A percentile compares a stretch with the other conserved stretches of the same genome.
Evolutionary conservation across 2,797 vertebrate species (phyloP).

Genomic region (Poecilia gillii): DNA sequence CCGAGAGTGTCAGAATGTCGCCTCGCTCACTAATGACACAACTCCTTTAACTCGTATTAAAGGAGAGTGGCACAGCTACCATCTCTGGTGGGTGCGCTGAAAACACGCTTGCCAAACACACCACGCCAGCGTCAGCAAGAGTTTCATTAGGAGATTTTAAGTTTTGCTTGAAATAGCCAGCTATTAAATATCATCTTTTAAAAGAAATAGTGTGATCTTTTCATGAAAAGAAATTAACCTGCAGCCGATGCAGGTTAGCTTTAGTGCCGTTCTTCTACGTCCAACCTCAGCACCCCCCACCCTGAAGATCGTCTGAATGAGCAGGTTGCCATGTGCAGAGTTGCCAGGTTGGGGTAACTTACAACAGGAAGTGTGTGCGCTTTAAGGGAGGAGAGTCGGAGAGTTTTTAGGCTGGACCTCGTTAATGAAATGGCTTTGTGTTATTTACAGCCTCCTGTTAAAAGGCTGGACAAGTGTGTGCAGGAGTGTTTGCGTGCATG

Average conservation of each 20-base stretch:
- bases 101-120: conserved; percentile 46
- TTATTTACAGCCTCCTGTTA: conserved; percentile 85
- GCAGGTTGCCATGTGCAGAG: conserved; percentile 67
- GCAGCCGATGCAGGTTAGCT: conserved; percentile 33
- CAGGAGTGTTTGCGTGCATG: conserved; percentile 7
- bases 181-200: not conserved
- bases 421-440: conserved; percentile 80
- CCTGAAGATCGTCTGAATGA: conserved; percentile 54
- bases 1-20: conserved; percentile 68
- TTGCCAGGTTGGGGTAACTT: conserved; percentile 68
- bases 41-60: conserved; percentile 59
- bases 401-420: conserved; percentile 78
- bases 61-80: conserved; percentile 61
- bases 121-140: conserved; percentile 35
- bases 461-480: conserved; percentile 70
- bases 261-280: conserved; percentile 37
- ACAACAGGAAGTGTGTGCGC: conserved; percentile 66
- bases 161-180: not conserved
- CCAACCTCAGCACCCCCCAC: conserved; percentile 29
- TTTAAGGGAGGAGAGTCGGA: conserved; percentile 63
- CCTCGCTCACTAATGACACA: conserved; percentile 67
- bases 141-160: conserved; percentile 14
- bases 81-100: conserved; percentile 57
- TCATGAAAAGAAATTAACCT: conserved; percentile 5
- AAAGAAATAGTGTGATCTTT: not conserved